A percentile compares a stretch with the other conserved stretches of the same genome.
These are phyloP conservation scores for Synaphobranchus kaupii DNA, from an alignment of 2,797 vertebrate species.

Conservation along the genomic window DNA sequence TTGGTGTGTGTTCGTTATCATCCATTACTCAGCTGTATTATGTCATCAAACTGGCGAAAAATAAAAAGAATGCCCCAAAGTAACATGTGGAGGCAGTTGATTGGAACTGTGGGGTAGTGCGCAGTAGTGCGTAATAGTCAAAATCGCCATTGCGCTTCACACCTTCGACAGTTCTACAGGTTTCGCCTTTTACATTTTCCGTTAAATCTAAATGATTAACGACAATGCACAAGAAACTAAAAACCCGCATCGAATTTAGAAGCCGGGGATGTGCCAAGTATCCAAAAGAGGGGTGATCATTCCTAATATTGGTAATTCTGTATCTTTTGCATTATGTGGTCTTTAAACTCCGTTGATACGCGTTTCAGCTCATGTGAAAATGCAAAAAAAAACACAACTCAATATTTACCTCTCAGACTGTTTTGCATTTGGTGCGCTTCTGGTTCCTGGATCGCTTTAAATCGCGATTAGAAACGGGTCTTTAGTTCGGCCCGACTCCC, in stretches of 20 bases:
- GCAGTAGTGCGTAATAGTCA: conserved; percentile 15
- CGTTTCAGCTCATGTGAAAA: background rate
- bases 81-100: background rate
- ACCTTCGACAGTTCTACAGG: conserved; percentile 1
- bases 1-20: background rate
- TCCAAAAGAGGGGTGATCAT: background rate
- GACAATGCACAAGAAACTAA: background rate
- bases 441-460: background rate
- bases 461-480: conserved; percentile 12
- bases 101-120: background rate
- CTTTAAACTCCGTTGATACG: background rate
- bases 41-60: background rate
- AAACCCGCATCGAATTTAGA: background rate
- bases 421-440: background rate
- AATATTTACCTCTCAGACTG: conserved; percentile 27
- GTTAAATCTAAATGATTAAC: background rate
- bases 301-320: background rate
- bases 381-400: background rate
- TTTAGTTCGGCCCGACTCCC: conserved; percentile 15
- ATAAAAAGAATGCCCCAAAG: background rate
- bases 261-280: background rate
- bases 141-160: conserved; percentile 7
- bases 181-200: conserved; percentile 4
- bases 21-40: background rate
- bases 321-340: background rate